Evolutionary conservation across 2,797 vertebrate genomes (phyloP), one percentile per base, ranked within the genome.

Genomic region (Manis javanica): DNA sequence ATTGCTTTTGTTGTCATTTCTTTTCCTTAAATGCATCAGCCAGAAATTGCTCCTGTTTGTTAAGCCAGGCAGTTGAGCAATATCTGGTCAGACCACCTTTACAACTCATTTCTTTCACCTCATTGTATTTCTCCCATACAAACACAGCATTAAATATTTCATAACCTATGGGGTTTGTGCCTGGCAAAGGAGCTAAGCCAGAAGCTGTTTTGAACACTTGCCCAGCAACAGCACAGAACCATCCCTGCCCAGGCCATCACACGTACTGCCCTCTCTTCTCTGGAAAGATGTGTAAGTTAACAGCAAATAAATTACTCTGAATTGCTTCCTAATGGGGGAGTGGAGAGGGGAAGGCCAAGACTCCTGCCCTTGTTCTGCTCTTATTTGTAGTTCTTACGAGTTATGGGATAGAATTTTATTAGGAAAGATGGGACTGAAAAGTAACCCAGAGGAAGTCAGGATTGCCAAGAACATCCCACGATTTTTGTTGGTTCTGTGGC

Each of bases 371-470:
- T 75, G 6, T 29, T 59, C 74, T 84, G 18, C n/a, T 85, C 63
- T 51, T 42, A 37, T 26, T 79, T 57, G 81, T 2, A 31, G 5
- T 53, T 68, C 12, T 49, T 84, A 16, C 10, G n/a, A 16, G n/a
- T 71, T 72, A 46, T 5, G 29, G 24, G 51, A 74, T 21, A 69
- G 55, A 85, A 84, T 81, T 82, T 51, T 83, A 69, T 92, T 57
- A 92, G 90, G 64, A 91, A 78, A 87, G 26, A 84, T 12, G 75
- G 34, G 49, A 77, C 82, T 21, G 78, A 63, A 75, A 94, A 92
- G 24, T 69, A 78, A 37, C 51, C 34, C 66, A 31, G 3, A 29
- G 2, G 71, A 61, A 87, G 42, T 79, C 81, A 90, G 57, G 55
- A 84, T 49, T 21, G 57, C 8, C 34, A 74, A 29, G 57, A 77